These are phyloP conservation scores for Pseudoatta argentina DNA, from an alignment of 1,140 invertebrate species.

Conservation along the genomic window DNA sequence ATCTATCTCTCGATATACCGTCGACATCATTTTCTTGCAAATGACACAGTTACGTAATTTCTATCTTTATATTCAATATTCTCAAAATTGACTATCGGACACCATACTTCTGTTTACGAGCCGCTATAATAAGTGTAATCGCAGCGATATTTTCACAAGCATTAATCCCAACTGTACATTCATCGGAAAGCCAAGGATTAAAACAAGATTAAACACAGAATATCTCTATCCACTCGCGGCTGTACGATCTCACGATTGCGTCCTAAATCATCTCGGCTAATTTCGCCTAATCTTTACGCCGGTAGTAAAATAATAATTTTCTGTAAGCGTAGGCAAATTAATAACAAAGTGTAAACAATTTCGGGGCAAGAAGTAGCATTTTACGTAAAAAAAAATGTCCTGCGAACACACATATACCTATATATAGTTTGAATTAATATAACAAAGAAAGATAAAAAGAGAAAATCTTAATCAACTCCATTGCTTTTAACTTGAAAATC, in stretches of 20 bases:
- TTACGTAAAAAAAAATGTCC: background rate
- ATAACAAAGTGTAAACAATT: constrained; percentile 55
- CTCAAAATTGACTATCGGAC: background rate
- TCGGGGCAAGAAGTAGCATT: background rate
- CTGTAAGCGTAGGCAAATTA: constrained; percentile 65
- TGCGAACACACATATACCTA: background rate
- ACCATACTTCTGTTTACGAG: constrained; percentile 50
- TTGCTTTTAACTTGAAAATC: background rate
- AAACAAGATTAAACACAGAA: constrained; percentile 65
- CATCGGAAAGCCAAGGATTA: constrained; percentile 64
- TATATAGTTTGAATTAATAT: background rate
- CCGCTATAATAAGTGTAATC: constrained; percentile 47
- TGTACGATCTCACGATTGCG: constrained; percentile 58
- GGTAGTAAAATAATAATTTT: constrained; percentile 79
- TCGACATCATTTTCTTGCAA: background rate
- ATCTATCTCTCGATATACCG: constrained; percentile 20
- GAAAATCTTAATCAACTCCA: background rate
- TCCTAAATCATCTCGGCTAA: constrained; percentile 78
- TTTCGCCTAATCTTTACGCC: constrained; percentile 79
- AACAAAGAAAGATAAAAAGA: constrained; percentile 11
- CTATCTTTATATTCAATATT: background rate
- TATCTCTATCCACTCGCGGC: constrained; percentile 60
- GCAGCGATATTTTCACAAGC: constrained; percentile 57
- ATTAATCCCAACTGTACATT: constrained; percentile 64
- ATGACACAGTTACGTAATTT: background rate